Conservation (phyloP, 1,140 invertebrate genomes). For the Drosophila ohnishii region DNA sequence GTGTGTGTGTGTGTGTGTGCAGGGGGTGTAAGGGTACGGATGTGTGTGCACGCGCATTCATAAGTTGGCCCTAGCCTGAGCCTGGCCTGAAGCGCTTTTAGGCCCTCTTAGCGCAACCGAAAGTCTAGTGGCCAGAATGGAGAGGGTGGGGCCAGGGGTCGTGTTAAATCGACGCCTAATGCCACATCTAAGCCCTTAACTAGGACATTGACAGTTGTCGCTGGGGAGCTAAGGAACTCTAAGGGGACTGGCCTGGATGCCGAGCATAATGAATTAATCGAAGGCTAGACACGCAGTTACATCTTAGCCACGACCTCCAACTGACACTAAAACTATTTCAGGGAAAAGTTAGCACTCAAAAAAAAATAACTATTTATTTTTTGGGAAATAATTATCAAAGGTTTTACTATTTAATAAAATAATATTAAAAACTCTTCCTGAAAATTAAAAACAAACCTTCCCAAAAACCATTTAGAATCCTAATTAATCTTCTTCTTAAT, state of each 20-base stretch:
- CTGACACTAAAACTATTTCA: constrained; percentile 46
- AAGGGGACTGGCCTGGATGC: constrained; percentile 1
- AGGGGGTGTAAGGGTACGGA: neutral
- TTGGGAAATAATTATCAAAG: neutral
- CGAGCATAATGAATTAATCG: constrained; percentile 75
- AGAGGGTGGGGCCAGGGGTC: constrained; percentile 7
- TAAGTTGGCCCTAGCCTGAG: constrained; percentile 66
- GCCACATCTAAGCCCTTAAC: constrained; percentile 77
- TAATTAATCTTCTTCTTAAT: no score
- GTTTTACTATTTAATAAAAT: no score
- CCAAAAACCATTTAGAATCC: neutral
- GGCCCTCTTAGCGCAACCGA: constrained; percentile 60
- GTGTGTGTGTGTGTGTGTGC: constrained; percentile 1
- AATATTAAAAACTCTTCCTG: neutral
- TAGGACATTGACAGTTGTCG: constrained; percentile 75
- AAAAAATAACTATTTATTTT: neutral
- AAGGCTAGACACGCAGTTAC: constrained; percentile 63
- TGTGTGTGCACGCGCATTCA: constrained; percentile 64
- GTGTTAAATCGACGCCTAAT: constrained; percentile 78
- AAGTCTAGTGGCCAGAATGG: constrained; percentile 43
- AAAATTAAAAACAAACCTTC: neutral
- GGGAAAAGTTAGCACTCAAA: neutral
- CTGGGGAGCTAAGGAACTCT: constrained; percentile 12
- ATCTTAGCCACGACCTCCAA: constrained; percentile 27
- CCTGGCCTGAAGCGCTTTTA: constrained; percentile 72